phyloP scores from a whole-genome alignment of 2,888 invertebrate species.

The Osedax frankpressi region DNA sequence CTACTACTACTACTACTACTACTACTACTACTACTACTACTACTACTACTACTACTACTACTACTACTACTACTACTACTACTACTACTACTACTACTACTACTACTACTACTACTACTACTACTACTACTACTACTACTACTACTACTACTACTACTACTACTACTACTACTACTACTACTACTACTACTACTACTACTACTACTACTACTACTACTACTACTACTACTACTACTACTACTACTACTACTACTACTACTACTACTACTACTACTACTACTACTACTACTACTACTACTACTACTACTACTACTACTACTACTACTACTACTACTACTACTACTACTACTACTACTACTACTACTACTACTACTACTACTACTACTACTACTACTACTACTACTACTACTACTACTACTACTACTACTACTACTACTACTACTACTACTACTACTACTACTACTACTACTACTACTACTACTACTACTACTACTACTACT shows the following conservation, averaged over 20 bases:
- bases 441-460: background rate
- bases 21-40: background rate
- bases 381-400: background rate
- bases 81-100: constrained; percentile 16
- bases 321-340: background rate
- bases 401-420: background rate
- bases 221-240: constrained; percentile 7
- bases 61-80: constrained; percentile 14
- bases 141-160: constrained; percentile 15
- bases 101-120: constrained; percentile 15
- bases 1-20: background rate
- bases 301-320: background rate
- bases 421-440: background rate
- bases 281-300: background rate
- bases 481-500: background rate
- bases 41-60: constrained; percentile 13
- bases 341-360: background rate
- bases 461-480: background rate
- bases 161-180: constrained; percentile 15
- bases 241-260: constrained; percentile 1
- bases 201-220: constrained; percentile 11
- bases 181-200: constrained; percentile 14
- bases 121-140: constrained; percentile 14
- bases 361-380: background rate
- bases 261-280: background rate